Conservation (phyloP, 2,113 vertebrate species). For the Canis aureus region DNA sequence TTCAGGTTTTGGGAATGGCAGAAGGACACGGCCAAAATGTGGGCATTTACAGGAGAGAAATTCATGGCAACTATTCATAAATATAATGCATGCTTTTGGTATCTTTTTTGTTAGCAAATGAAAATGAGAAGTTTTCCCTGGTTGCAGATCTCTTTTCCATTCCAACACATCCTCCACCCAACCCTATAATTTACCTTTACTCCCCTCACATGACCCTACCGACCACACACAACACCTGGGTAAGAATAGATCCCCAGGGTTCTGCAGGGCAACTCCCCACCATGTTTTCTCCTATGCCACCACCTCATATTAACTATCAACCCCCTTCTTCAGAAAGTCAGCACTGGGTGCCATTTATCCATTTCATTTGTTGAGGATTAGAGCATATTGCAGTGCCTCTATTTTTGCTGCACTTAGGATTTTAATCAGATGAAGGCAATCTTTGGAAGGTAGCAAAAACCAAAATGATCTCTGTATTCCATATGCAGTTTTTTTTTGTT, state of each 20-base stretch:
- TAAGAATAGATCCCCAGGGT: neutral
- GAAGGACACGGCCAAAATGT: neutral
- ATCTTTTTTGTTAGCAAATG: neutral
- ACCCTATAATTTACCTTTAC: neutral
- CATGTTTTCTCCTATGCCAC: neutral
- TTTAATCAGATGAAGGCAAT: neutral
- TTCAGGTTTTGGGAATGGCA: neutral
- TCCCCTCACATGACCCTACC: neutral
- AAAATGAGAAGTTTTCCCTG: neutral
- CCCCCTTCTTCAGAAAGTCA: neutral
- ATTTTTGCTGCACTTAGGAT: neutral
- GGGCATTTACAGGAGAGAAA: neutral
- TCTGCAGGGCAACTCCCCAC: too few species aligned
- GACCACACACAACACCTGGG: neutral
- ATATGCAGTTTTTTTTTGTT: neutral
- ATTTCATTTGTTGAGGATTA: neutral
- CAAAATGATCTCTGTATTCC: neutral
- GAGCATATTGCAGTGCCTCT: neutral
- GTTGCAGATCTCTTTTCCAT: neutral
- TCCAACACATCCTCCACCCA: neutral
- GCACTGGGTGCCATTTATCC: too few species aligned
- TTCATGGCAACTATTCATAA: neutral
- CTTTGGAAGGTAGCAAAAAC: neutral
- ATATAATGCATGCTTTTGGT: fast-evolving
- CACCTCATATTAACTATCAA: neutral